Conservation (phyloP, 2,113 vertebrate genomes). For the Amazona guildingii region DNA sequence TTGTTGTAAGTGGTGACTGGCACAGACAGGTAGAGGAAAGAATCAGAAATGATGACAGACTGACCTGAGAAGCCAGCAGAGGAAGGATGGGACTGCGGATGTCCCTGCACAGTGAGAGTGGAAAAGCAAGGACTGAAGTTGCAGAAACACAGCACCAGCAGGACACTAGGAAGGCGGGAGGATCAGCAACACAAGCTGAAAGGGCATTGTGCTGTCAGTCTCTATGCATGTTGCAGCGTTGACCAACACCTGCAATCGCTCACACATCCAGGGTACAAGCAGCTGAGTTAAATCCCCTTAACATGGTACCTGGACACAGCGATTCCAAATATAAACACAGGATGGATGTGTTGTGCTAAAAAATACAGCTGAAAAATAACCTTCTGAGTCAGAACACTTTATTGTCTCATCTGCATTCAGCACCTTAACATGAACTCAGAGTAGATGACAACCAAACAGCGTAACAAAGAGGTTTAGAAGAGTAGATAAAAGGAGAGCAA, state of each 20-base stretch:
- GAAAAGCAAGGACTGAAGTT: background rate
- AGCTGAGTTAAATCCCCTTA: background rate
- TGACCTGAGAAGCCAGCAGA: background rate
- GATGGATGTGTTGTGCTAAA: background rate
- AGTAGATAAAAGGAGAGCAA: background rate
- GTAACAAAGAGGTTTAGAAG: background rate
- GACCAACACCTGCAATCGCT: background rate
- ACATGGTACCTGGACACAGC: background rate
- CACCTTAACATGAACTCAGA: background rate
- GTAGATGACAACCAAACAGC: background rate
- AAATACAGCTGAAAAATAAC: background rate
- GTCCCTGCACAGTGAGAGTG: background rate
- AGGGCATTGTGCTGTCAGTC: background rate
- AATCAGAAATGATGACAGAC: background rate
- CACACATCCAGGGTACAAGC: background rate
- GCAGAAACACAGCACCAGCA: background rate
- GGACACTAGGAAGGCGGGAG: background rate
- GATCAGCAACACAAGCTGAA: background rate
- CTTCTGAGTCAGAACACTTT: background rate
- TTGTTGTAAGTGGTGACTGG: background rate
- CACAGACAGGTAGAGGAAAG: background rate
- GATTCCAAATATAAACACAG: background rate
- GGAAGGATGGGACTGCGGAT: background rate
- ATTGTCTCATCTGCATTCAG: slow-evolving; percentile 2
- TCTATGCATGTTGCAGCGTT: background rate